Percentiles rank a stretch among this genome's conserved stretches.
These are phyloP conservation scores for Nesometra sesokonis DNA, from an alignment of 35 echinoderm and acorn worm species.

Conservation along the genomic window DNA sequence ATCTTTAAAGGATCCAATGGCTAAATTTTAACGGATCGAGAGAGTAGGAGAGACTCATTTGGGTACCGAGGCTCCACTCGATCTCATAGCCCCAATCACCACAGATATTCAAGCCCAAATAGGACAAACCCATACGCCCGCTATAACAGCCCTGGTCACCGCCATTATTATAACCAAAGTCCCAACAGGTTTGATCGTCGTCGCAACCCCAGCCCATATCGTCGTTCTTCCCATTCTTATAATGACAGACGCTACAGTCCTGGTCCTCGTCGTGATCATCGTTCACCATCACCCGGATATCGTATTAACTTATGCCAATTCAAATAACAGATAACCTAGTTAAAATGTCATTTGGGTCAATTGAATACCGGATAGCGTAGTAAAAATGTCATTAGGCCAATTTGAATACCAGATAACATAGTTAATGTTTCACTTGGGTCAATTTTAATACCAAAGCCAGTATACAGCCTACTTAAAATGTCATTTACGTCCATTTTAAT, in stretches of 20 bases:
- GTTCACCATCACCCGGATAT: too few relatives aligned
- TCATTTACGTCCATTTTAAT: too few relatives aligned
- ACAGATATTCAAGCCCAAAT: background rate
- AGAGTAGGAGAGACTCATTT: background rate
- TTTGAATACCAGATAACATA: too few relatives aligned
- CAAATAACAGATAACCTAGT: too few relatives aligned
- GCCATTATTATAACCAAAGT: background rate
- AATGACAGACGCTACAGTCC: background rate
- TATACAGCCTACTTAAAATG: too few relatives aligned
- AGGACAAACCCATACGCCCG: background rate
- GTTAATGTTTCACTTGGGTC: too few relatives aligned
- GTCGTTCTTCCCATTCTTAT: background rate
- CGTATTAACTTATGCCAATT: too few relatives aligned
- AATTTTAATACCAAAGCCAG: too few relatives aligned
- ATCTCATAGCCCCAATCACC: background rate
- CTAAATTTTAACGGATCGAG: background rate
- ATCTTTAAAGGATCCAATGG: background rate
- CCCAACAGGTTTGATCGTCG: background rate
- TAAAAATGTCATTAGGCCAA: too few relatives aligned
- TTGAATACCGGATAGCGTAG: too few relatives aligned
- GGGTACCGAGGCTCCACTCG: background rate
- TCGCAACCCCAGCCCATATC: background rate
- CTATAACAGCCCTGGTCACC: background rate
- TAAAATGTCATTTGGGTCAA: too few relatives aligned
- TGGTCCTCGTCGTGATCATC: background rate